A percentile compares a stretch with the other conserved stretches of the same genome.
phyloP scores from a whole-genome alignment of 2,888 invertebrate species.

The Plusia festucae region DNA sequence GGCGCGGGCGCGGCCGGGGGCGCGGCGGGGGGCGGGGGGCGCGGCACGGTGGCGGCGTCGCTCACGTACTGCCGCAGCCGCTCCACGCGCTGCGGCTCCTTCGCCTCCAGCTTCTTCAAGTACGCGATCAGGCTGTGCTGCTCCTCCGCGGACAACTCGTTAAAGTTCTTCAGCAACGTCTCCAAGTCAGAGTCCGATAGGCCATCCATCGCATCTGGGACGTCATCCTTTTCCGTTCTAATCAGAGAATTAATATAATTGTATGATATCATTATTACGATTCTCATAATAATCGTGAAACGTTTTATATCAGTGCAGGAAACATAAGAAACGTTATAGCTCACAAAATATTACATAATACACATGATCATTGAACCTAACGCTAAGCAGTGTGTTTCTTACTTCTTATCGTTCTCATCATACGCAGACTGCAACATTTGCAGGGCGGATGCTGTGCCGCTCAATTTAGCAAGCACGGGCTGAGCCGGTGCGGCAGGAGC shows the following conservation, averaged over 20 bases:
- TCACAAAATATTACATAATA: not conserved
- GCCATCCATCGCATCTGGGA: slow-evolving; percentile 91
- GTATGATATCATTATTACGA: too few species aligned
- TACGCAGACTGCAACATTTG: slow-evolving; percentile 2
- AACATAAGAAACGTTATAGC: too few species aligned
- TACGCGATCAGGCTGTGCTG: slow-evolving; percentile 95
- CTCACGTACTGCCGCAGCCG: slow-evolving; percentile 93
- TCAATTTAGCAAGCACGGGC: slow-evolving; percentile 3
- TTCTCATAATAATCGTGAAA: too few species aligned
- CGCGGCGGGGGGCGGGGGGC: slow-evolving; percentile 10
- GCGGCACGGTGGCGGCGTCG: slow-evolving; percentile 66
- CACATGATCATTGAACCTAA: not conserved
- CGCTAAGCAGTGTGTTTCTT: slow-evolving; percentile 20
- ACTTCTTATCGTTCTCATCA: slow-evolving; percentile 76
- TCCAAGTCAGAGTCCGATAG: slow-evolving; percentile 95
- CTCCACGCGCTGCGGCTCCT: slow-evolving; percentile 94
- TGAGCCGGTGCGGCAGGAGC: slow-evolving; percentile 13
- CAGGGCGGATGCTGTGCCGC: slow-evolving; percentile 8
- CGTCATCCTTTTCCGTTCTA: slow-evolving; percentile 71
- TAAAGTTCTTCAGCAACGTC: slow-evolving; percentile 93
- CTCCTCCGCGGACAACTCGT: slow-evolving; percentile 94
- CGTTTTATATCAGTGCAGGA: too few species aligned
- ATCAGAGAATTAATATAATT: slow-evolving; percentile 19
- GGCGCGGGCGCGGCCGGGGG: not conserved
- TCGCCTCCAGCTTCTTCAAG: slow-evolving; percentile 94